Evolutionary conservation across 2,888 invertebrate species (phyloP).

Genomic region (Tetheella fluctuosa): DNA sequence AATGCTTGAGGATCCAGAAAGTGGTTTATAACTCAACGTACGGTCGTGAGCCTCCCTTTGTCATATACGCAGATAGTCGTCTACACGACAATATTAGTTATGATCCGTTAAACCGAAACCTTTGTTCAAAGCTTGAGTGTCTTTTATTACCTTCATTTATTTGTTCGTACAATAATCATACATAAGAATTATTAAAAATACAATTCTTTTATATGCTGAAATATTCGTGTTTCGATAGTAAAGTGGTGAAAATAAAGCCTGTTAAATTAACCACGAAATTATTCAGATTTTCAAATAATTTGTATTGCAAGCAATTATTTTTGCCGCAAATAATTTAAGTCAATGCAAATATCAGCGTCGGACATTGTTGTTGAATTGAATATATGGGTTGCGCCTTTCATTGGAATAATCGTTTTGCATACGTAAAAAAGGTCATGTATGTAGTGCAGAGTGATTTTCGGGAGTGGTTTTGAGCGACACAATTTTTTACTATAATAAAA

Average conservation of each 20-base stretch:
- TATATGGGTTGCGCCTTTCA: neutral
- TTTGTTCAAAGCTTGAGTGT: conserved; percentile 19
- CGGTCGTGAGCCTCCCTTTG: conserved; percentile 12
- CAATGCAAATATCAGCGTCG: neutral
- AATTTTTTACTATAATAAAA: too few species aligned
- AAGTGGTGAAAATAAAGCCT: neutral
- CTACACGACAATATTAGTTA: conserved; percentile 28
- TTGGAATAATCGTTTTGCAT: neutral
- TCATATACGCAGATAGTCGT: conserved; percentile 9
- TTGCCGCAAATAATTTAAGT: neutral
- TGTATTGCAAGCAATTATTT: neutral
- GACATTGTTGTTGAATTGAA: neutral
- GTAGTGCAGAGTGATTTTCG: neutral
- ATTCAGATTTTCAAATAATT: neutral
- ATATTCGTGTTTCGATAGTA: neutral
- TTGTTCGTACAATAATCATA: too few species aligned
- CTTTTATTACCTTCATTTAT: neutral
- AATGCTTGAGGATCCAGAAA: conserved; percentile 22
- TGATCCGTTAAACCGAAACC: conserved; percentile 27
- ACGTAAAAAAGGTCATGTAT: neutral
- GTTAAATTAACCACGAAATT: neutral
- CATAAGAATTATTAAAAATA: too few species aligned
- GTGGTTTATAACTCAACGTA: conserved; percentile 29
- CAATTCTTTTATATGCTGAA: too few species aligned
- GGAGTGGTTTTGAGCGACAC: neutral